A percentile compares a stretch with the other conserved stretches of the same genome.
phyloP scores from a whole-genome alignment of 2,797 vertebrate species.

The Scarus forsteni region DNA sequence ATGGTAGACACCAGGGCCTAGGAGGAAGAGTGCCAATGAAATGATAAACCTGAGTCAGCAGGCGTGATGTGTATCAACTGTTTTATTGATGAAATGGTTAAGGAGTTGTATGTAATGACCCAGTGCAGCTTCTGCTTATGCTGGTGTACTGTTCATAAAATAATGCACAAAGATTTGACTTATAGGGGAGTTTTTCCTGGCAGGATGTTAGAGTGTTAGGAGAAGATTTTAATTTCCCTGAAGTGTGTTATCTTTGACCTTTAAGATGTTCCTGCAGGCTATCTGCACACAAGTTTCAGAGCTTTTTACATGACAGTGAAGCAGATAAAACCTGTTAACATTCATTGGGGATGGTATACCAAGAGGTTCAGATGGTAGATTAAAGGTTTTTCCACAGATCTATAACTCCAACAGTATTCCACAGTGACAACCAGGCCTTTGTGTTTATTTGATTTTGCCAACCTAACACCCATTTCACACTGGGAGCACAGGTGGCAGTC shows the following conservation, averaged over 20 bases:
- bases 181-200: background rate
- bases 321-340: too few relatives aligned
- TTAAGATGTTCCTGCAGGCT: background rate
- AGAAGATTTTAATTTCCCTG: background rate
- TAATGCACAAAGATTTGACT: background rate
- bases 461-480: too few relatives aligned
- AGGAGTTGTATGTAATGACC: background rate
- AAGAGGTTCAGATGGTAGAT: too few relatives aligned
- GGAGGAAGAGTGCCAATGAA: slow-evolving; percentile 24
- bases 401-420: too few relatives aligned
- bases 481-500: too few relatives aligned
- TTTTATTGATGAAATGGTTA: background rate
- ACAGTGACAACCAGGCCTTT: too few relatives aligned
- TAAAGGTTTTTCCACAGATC: too few relatives aligned
- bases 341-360: too few relatives aligned
- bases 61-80: background rate
- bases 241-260: background rate
- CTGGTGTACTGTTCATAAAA: background rate
- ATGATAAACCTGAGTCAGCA: background rate
- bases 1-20: slow-evolving; percentile 10
- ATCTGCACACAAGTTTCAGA: too few relatives aligned
- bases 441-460: too few relatives aligned
- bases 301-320: too few relatives aligned
- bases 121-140: background rate
- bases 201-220: background rate